Base-by-base conservation (phyloP, 37 sponge, comb jelly and placozoan species). In the Axinella damicornis region DNA sequence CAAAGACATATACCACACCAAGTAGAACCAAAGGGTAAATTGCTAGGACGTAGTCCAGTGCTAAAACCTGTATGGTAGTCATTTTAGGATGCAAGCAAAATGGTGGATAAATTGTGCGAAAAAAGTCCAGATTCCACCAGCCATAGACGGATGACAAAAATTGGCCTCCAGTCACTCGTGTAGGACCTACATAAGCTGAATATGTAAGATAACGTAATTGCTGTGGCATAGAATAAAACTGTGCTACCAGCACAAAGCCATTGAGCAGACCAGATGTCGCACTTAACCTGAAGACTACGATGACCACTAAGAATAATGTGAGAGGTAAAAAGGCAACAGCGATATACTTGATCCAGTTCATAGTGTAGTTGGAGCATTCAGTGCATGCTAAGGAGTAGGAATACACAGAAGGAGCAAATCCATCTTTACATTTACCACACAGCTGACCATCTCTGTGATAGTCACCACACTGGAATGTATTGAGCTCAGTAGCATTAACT, bases 41-140 rank as follows among this genome's bases (percentile, higher is more conserved):
- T 32, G 81, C 81, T 20, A 80, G 21, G n/a, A 35, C 57, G 32
- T 67, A 80, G 37, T 80, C 81, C 17, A 80, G 57, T 30, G 81
- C 69, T 30, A 80, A 20, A 20, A 57, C 53, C 5, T 19, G 30
- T 4, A 80, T 57, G 11, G 69, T 53, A 55, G 19, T 33, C 6
- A 68, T 32, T 32, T 53, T 27, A 6, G 69, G 81, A 46, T 46
- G 46, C 46, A 46, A 46, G 46, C 46, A 46, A 9, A 46, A 46
- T 46, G 46, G 46, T 46, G 46, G 4, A 46, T 46, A 46, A 4
- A 46, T 9, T 9, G 46, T 46, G 46, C 46, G 46, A 80, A 69
- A 80, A 41, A 30, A 56, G 5, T 54, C 16, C 9, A 55, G 25
- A 33, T 55, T 40, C 27, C 76, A 55, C n/a, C 71, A 34, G 41